These are phyloP conservation scores for Didymodactylos carnosus DNA, from an alignment of 2,888 invertebrate genomes.

Conservation along the genomic window DNA sequence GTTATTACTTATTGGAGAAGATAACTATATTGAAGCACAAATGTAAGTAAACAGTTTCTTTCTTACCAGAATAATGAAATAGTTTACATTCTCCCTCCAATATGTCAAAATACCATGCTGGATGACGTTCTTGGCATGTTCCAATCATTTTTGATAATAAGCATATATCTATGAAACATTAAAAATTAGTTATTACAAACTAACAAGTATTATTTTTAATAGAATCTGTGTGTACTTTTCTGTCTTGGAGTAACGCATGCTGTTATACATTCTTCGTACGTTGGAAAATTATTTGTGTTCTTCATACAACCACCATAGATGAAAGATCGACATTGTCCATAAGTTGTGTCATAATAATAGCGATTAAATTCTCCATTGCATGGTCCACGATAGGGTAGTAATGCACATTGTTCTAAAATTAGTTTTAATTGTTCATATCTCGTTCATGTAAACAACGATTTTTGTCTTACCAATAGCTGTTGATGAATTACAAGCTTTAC, in stretches of 20 bases:
- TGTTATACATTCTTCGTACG: conserved; percentile 6
- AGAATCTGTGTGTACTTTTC: conserved; percentile 4
- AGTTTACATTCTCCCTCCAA: conserved; percentile 70
- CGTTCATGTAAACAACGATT: neutral
- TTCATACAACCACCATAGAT: conserved; percentile 10
- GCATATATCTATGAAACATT: conserved; percentile 37
- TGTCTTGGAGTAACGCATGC: conserved; percentile 9
- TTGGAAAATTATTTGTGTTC: conserved; percentile 6
- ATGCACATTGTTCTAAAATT: conserved; percentile 13
- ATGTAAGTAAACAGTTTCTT: no score
- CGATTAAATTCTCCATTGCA: conserved; percentile 43
- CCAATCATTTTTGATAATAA: conserved; percentile 53
- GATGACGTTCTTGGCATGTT: conserved; percentile 56
- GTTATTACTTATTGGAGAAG: no score
- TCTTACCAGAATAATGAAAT: conserved; percentile 66
- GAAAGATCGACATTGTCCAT: conserved; percentile 7
- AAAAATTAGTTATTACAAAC: neutral
- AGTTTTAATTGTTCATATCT: neutral
- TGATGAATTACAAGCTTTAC: conserved; percentile 4
- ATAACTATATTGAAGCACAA: no score
- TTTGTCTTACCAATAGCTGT: conserved; percentile 3
- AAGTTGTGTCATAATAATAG: conserved; percentile 5
- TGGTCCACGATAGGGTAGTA: conserved; percentile 43
- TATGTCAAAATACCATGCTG: conserved; percentile 67
- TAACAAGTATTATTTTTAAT: no score